phyloP scores from a whole-genome alignment of 1,140 invertebrate species.

The Rhopalosiphum padi region DNA sequence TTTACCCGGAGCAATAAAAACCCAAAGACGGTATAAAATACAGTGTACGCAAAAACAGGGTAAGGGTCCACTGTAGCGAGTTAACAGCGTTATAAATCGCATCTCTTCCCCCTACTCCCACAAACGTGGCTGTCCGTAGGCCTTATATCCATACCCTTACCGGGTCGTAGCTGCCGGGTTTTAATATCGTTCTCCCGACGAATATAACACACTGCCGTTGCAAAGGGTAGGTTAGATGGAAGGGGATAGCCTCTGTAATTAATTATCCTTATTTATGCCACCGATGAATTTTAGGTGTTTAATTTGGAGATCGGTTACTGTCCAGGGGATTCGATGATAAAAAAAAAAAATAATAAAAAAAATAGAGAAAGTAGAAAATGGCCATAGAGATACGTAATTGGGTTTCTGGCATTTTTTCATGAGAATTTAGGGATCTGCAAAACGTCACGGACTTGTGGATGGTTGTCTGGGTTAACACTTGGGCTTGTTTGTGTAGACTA shows the following conservation, averaged over 20 bases:
- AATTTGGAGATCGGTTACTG: conserved; percentile 31
- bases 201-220: not conserved
- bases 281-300: conserved; percentile 55
- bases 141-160: not conserved
- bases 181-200: conserved; percentile 49
- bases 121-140: not conserved
- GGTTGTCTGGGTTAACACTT: not conserved
- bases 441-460: not conserved
- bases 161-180: not conserved
- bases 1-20: conserved; percentile 37
- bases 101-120: not conserved
- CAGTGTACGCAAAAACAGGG: conserved; percentile 50
- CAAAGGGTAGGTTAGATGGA: not conserved
- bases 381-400: conserved; percentile 4
- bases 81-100: conserved; percentile 57
- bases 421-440: conserved; percentile 8
- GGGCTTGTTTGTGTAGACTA: not conserved
- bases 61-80: conserved; percentile 54
- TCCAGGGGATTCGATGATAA: conserved; percentile 8
- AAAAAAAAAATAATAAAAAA: conserved; percentile 18
- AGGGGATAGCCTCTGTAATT: conserved; percentile 8
- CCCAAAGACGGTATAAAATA: conserved; percentile 41
- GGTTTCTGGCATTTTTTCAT: conserved; percentile 25
- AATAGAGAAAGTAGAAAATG: conserved; percentile 13
- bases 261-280: conserved; percentile 35